Evolutionary conservation across 2,888 invertebrate species (phyloP), one percentile per base, ranked within the genome.

Genomic region (Spatulosminthurus flaviceps): DNA sequence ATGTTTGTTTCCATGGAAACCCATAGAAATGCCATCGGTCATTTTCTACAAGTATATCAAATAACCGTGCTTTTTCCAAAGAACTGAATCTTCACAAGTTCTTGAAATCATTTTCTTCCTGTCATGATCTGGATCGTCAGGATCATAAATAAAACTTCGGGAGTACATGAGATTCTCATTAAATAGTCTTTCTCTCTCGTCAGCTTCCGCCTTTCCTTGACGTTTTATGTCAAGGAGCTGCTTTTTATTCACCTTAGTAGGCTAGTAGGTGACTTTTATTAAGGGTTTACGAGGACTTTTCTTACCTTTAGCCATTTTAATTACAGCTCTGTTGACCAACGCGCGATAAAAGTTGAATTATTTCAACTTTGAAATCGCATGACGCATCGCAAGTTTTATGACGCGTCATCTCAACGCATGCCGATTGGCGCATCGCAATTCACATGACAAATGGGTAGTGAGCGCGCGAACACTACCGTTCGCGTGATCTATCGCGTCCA

Each of bases 111-210:
- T n/a, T n/a, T n/a, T n/a, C n/a, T n/a, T n/a, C n/a, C n/a, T n/a
- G n/a, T n/a, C n/a, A n/a, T n/a, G n/a, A n/a, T n/a, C n/a, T n/a
- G n/a, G n/a, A n/a, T n/a, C n/a, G n/a, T n/a, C n/a, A n/a, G n/a
- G n/a, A n/a, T n/a, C n/a, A n/a, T n/a, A n/a, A n/a, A n/a, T n/a
- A n/a, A n/a, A n/a, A n/a, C n/a, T n/a, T n/a, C n/a, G n/a, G n/a
- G n/a, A n/a, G n/a, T n/a, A n/a, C n/a, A 51, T 51, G n/a, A 51
- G 51, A 16, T n/a, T 51, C 16, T 51, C 51, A 51, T 51, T 51
- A 16, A 51, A 51, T 9, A 9, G 5, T n/a, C 51, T 51, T 19
- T 51, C 51, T 16, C 16, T 5, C 5, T 51, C 51, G 9, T 19
- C 16, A 19, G 16, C 4, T 19, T 51, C 51, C 1, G 16, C 51